phyloP scores from a whole-genome alignment of 2,797 vertebrate species.

The Channa striata region DNA sequence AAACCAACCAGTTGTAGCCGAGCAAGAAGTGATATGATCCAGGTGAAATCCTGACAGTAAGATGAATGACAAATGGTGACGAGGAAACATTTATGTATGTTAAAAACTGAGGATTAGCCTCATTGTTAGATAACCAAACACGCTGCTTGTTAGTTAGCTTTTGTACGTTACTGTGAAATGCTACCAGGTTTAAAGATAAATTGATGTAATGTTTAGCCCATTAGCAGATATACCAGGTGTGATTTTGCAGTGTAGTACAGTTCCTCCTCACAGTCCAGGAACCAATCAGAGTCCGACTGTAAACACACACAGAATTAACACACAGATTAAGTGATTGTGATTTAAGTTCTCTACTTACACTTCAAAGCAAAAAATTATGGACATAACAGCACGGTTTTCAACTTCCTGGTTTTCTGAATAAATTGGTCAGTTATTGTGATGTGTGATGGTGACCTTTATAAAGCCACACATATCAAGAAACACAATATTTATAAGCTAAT shows the following conservation, averaged over 20 bases:
- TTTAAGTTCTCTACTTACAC: neutral
- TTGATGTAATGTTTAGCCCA: neutral
- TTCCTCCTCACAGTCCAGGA: slow-evolving; percentile 79
- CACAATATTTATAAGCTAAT: too few relatives aligned
- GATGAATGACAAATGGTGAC: neutral
- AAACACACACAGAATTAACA: too few relatives aligned
- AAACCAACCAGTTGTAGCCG: neutral
- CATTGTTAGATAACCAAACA: neutral
- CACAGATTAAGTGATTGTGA: too few relatives aligned
- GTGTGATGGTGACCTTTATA: too few relatives aligned
- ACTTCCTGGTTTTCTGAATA: too few relatives aligned
- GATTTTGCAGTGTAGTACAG: slow-evolving; percentile 81
- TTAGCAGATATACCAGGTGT: slow-evolving; percentile 5
- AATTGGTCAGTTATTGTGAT: too few relatives aligned
- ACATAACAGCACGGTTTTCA: too few relatives aligned
- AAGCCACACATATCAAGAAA: too few relatives aligned
- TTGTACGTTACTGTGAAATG: too few relatives aligned
- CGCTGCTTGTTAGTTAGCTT: too few relatives aligned
- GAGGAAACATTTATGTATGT: neutral
- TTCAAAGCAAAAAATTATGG: neutral
- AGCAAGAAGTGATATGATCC: slow-evolving; percentile 15
- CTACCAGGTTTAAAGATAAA: too few relatives aligned
- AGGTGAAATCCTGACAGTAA: neutral
- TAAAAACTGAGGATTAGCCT: too few relatives aligned
- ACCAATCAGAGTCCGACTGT: neutral